Conservation (phyloP, 2,797 vertebrate species). For the Cirrhinus molitorella region DNA sequence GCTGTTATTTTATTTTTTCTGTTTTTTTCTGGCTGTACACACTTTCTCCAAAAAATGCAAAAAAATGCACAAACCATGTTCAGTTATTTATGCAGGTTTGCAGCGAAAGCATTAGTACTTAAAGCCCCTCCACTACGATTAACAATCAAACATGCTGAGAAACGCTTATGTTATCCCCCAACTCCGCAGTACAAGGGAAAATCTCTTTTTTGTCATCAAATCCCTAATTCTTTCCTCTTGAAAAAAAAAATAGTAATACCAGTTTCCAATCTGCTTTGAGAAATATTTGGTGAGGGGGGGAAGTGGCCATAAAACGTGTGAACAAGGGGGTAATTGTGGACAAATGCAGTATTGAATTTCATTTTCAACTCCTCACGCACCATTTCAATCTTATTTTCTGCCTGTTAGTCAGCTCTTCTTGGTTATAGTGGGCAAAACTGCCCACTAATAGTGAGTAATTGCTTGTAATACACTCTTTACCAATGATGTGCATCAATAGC, state of each 20-base stretch:
- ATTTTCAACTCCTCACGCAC: slow-evolving; percentile 99
- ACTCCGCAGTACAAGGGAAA: slow-evolving; percentile 84
- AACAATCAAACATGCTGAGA: slow-evolving; percentile 87
- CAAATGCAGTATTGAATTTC: slow-evolving; percentile 99
- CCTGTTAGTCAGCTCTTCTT: slow-evolving; percentile 99
- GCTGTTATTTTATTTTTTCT: slow-evolving; percentile 58
- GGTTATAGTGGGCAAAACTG: slow-evolving; percentile 96
- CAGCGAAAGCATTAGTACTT: slow-evolving; percentile 82
- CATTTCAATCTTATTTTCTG: slow-evolving; percentile 99
- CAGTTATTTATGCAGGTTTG: slow-evolving; percentile 84
- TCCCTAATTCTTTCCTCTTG: slow-evolving; percentile 88
- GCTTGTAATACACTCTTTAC: slow-evolving; percentile 94
- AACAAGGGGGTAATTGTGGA: slow-evolving; percentile 99
- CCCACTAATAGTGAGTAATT: slow-evolving; percentile 97
- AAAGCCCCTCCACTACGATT: slow-evolving; percentile 84
- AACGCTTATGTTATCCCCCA: slow-evolving; percentile 83
- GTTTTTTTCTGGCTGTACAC: slow-evolving; percentile 48
- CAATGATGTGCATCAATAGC: slow-evolving; percentile 93
- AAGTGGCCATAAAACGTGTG: slow-evolving; percentile 95
- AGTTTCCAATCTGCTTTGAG: slow-evolving; percentile 94
- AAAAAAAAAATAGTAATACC: slow-evolving; percentile 79
- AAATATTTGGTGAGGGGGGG: slow-evolving; percentile 75
- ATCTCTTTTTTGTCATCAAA: slow-evolving; percentile 89
- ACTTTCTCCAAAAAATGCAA: slow-evolving; percentile 64
- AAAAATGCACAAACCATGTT: slow-evolving; percentile 70